A percentile compares a stretch with the other conserved stretches of the same genome.
These are phyloP conservation scores for Siphlonurus alternatus DNA, from an alignment of 2,888 invertebrate species.

Conservation along the genomic window DNA sequence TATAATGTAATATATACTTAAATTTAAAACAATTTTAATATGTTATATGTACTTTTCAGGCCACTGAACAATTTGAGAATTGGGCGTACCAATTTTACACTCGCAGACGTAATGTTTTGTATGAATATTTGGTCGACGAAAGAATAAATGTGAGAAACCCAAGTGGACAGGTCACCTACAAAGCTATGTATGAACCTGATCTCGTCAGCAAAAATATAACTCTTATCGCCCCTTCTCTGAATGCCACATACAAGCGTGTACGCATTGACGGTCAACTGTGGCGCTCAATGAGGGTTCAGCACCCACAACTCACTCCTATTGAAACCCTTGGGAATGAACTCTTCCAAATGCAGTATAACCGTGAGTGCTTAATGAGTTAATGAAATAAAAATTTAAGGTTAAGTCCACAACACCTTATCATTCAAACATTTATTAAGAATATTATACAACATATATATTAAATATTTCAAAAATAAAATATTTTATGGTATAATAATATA, in stretches of 20 bases:
- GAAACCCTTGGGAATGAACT: constrained; percentile 24
- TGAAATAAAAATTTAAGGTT: no score
- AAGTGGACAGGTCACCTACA: constrained; percentile 31
- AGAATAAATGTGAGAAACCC: constrained; percentile 22
- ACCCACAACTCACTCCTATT: constrained; percentile 28
- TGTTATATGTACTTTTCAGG: no score
- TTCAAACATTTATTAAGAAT: no score
- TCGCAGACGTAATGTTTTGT: constrained; percentile 28
- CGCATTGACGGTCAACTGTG: constrained; percentile 25
- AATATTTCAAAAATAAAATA: no score
- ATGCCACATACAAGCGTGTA: constrained; percentile 28
- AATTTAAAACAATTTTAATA: no score
- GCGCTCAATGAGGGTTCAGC: constrained; percentile 29
- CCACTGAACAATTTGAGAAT: constrained; percentile 30
- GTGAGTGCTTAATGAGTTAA: no score
- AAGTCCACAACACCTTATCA: no score
- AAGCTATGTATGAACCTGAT: constrained; percentile 29
- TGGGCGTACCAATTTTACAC: constrained; percentile 30
- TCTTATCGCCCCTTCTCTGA: constrained; percentile 27
- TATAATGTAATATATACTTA: background rate
- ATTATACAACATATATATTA: no score
- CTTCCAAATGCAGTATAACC: constrained; percentile 31
- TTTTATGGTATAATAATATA: no score
- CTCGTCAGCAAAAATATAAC: constrained; percentile 31
- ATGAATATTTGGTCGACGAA: constrained; percentile 33